Base-by-base conservation (phyloP, 1,140 invertebrate species). In the Drosophila asahinai region DNA sequence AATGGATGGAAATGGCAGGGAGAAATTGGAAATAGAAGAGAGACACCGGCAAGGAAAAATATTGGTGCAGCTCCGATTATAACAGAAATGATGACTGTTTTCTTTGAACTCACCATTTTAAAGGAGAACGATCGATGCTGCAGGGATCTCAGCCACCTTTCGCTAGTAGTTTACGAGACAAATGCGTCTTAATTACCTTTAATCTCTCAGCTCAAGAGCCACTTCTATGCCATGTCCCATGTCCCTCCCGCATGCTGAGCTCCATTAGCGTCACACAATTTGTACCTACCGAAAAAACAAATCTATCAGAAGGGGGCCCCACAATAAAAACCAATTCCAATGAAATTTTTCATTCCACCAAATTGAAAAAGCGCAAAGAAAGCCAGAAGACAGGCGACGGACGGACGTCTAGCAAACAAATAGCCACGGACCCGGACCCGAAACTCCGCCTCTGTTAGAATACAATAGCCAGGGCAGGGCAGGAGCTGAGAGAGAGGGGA, bases 321-420 rank as follows among this genome's bases (percentile, higher is more conserved):
- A 90, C 86, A 86, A 89, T 90, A 90, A 89, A 89, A 89, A 76
- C 65, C 84, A 89, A 89, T 89, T 89, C 84, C 78, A 90, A 90
- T 89, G 86, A 89, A 89, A 89, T 89, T 89, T 83, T 87, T 87
- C 83, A 87, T 83, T 70, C 77, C 55, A 72, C 80, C 66, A 87
- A 86, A 87, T 84, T 81, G 73, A 86, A 87, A 86, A 61, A 72
- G 58, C 49, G 68, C 47, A 65, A 54, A 45, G 70, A 67, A 57
- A 45, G 25, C 51, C 48, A 59, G 52, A 67, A 67, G 42, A 61
- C 52, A 73, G 52, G 30, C 51, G 36, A 36, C 14, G 27, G 22
- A 55, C 38, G 55, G 59, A 49, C 65, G 58, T 62, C 62, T 48
- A 45, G 68, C 74, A 76, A 75, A 76, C 78, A 81, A 81, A 89